Conservation (phyloP, 1,140 invertebrate species). For the Penaeus chinensis region DNA sequence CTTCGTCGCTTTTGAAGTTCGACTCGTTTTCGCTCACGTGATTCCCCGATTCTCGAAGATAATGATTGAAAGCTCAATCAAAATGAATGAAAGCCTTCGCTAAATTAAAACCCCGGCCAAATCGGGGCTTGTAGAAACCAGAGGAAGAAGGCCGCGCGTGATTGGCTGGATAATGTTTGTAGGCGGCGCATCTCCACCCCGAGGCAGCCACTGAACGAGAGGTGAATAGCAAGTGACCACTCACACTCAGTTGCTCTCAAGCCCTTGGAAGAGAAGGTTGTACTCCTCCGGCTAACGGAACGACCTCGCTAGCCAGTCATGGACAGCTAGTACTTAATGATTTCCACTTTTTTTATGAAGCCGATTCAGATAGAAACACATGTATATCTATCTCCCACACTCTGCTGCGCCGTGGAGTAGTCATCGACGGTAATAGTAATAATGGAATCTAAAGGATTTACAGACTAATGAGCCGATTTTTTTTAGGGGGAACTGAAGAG, state of each 20-base stretch:
- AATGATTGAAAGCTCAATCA: constrained; percentile 20
- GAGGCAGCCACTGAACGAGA: constrained; percentile 59
- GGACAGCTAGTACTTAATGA: constrained; percentile 1
- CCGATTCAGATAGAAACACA: background rate
- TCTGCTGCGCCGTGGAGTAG: background rate
- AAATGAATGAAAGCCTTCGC: constrained; percentile 23
- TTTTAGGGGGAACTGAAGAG: too few relatives aligned
- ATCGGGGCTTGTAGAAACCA: background rate
- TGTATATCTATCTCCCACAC: too few relatives aligned
- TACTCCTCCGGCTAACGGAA: background rate
- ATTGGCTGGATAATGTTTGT: constrained; percentile 52
- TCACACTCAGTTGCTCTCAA: constrained; percentile 36
- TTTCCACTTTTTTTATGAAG: constrained; percentile 1
- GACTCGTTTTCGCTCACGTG: background rate
- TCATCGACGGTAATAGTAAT: too few relatives aligned
- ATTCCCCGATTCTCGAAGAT: background rate
- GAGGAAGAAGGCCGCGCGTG: constrained; percentile 31
- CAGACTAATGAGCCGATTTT: too few relatives aligned
- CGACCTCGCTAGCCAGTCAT: constrained; percentile 32
- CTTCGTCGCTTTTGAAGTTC: background rate
- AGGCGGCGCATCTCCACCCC: constrained; percentile 53
- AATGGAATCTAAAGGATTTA: too few relatives aligned
- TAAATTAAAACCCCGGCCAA: constrained; percentile 46
- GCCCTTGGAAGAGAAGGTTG: constrained; percentile 36
- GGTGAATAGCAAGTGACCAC: constrained; percentile 60